Base-by-base conservation (phyloP, 2,888 invertebrate species). In the Eupelmus urozonus region DNA sequence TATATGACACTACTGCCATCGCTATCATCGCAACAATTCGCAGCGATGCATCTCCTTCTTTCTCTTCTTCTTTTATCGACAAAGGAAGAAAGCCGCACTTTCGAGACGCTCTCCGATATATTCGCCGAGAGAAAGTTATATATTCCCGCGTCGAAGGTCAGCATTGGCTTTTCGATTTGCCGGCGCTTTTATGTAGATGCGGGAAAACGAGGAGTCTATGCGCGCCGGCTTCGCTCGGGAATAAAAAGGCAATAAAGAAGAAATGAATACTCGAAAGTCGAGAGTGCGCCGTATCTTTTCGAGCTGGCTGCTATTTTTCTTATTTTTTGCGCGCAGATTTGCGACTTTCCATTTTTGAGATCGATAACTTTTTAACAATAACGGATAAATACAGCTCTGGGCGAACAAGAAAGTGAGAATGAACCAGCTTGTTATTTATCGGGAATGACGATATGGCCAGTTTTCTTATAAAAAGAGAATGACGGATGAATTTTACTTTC, bases 131-230 rank as follows among this genome's bases (percentile, higher is more conserved):
- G 67, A 73, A 77, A 77, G 72, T 67, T 45, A 9, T 51, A 51
- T n/a, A 45, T 62, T 59, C 65, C 20, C 9, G 42, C n/a, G 16
- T 18, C 57, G 57, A 71, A 66, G 77, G 65, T 72, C 72, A 71
- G 57, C 23, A 1, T 25, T 42, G n/a, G 9, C 16, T 51, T 42
- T 59, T 49, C 60, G 9, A 63, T 29, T 60, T 40, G 40, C 27
- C 45, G 16, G 16, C 3, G 5, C 13, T 53, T 51, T 53, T 53
- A 57, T 67, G 11, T 55, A 13, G 42, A 1, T 20, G 5, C 29
- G 45, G 63, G 53, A 69, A 69, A 69, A 69, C 63, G 57, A 69
- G 9, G 5, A 18, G 27, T 1, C 45, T 11, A 53, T 16, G 7
- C 29, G 16, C 29, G 16, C 20, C 1, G 20, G 7, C 5, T 49